Evolutionary conservation across 2,797 vertebrate genomes (phyloP).

Genomic region (Momotus momota): DNA sequence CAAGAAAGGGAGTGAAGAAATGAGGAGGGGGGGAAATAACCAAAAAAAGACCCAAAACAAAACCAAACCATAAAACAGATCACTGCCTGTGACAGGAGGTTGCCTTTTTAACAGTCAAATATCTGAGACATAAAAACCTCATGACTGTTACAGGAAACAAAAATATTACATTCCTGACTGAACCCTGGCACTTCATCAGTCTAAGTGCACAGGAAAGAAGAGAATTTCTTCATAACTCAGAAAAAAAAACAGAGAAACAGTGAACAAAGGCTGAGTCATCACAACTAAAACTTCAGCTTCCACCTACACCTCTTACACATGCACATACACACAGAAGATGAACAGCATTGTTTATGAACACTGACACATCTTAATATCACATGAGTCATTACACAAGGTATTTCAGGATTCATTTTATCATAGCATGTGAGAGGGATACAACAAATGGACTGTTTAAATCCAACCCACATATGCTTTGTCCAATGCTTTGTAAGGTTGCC

Average conservation of each 20-base stretch:
- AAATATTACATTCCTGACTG: not conserved
- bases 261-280: conserved; percentile 66
- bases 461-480: not conserved
- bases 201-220: not conserved
- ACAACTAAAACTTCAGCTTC: conserved; percentile 41
- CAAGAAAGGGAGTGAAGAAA: not conserved
- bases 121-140: not conserved
- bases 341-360: conserved; percentile 62
- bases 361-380: conserved; percentile 47
- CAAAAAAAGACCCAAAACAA: no score
- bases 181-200: not conserved
- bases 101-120: not conserved
- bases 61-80: not conserved
- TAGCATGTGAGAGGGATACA: not conserved
- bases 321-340: conserved; percentile 41
- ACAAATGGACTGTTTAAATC: not conserved
- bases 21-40: not conserved
- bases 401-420: conserved; percentile 46
- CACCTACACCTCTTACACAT: conserved; percentile 62
- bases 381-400: conserved; percentile 62
- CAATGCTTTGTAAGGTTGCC: not conserved
- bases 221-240: not conserved
- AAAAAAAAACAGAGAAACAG: not conserved
- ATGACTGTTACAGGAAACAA: not conserved
- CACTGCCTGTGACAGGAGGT: not conserved